Evolutionary conservation across 2,113 vertebrate species (phyloP), one percentile per base, ranked within the genome.

Genomic region (Furnarius figulus): DNA sequence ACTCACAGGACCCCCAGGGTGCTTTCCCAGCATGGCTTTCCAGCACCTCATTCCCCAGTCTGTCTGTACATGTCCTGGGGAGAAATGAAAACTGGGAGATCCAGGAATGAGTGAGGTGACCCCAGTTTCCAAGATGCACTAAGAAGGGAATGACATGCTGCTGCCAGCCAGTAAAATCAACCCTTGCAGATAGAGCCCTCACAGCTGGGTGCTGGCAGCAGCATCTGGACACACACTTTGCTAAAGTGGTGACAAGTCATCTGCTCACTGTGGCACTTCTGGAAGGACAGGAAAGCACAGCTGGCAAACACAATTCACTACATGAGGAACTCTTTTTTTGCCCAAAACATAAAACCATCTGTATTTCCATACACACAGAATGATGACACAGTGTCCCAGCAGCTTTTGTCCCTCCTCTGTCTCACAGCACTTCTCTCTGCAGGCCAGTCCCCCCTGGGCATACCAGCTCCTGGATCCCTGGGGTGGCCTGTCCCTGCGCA

Each of bases 311-410:
- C n/a, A 35, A 9, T 15, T 56, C 40, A 7, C 24, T 23, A 25
- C 42, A 80, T 33, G 61, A 68, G 33, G 21, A 89, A 28, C 8
- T 35, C 39, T 52, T 4, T 27, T 61, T 53, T 74, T n/a, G 28
- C 25, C 44, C 19, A 76, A 55, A 71, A 71, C 24, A 24, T 27
- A 33, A 79, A 42, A 16, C 22, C 14, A 42, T 18, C 20, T 52
- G 25, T 65, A 4, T 33, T 27, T 83, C n/a, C 46, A 91, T 56
- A 7, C 68, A 72, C 0, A 0, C 3, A 46, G 50, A 42, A 55
- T 4, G 21, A 63, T 0, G 4, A 16, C 6, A 13, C 1, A 22
- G 9, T 47, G 23, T 14, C 53, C 33, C 5, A 0, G 27, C 7
- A 52, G 12, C 44, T 78, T 61, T 61, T 85, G 49, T 42, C 67